Conservation (phyloP, 2,113 vertebrate genomes). For the Parotia lawesii region DNA sequence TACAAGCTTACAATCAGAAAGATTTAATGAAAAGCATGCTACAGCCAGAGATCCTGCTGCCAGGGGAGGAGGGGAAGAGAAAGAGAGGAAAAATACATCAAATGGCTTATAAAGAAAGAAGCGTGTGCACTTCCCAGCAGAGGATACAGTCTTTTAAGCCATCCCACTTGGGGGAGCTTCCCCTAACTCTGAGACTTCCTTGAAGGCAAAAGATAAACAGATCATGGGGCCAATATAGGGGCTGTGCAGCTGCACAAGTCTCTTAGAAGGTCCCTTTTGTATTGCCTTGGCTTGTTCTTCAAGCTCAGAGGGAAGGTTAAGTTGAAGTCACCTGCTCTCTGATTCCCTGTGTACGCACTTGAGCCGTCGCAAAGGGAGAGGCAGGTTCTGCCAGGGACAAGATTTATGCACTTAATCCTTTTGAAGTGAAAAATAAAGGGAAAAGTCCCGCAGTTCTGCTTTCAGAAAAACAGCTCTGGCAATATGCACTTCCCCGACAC, state of each 20-base stretch:
- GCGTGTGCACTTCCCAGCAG: constrained; percentile 16
- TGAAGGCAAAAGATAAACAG: constrained; percentile 57
- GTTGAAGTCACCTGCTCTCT: constrained; percentile 50
- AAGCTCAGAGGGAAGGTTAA: constrained; percentile 47
- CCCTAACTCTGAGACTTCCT: constrained; percentile 19
- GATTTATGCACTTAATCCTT: neutral
- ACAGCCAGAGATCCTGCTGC: constrained; percentile 14
- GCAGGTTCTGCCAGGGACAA: neutral
- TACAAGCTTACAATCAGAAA: constrained; percentile 25
- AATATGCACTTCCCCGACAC: neutral
- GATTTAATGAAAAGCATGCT: constrained; percentile 55
- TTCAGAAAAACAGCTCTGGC: neutral
- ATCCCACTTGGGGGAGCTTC: constrained; percentile 21
- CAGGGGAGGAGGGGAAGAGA: neutral
- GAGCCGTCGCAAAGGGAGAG: neutral
- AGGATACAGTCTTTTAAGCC: constrained; percentile 2
- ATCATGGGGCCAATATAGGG: constrained; percentile 45
- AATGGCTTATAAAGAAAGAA: constrained; percentile 11
- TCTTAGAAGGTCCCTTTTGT: constrained; percentile 35
- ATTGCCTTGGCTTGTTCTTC: constrained; percentile 32
- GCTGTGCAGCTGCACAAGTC: constrained; percentile 44
- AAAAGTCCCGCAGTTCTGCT: neutral
- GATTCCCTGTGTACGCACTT: neutral
- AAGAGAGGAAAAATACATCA: constrained; percentile 1
- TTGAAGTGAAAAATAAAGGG: neutral